Conservation (phyloP, 2,888 invertebrate genomes). For the Myopa testacea region DNA sequence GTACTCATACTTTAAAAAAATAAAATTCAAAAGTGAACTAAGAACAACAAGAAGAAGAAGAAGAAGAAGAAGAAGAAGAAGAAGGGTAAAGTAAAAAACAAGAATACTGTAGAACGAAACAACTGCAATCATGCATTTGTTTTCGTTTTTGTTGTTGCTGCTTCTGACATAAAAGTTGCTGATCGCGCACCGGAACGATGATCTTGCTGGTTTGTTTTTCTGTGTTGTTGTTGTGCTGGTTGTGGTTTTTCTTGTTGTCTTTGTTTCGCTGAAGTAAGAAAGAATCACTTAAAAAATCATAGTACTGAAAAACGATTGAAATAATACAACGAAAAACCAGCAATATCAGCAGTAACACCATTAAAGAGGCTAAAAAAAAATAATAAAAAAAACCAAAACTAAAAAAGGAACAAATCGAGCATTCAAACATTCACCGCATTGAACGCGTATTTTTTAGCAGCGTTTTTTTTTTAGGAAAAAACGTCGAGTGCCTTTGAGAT, state of each 20-base stretch:
- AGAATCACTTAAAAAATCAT: not conserved
- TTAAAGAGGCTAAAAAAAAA: not conserved
- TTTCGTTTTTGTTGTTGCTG: no score
- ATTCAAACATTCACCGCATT: slow-evolving; percentile 17
- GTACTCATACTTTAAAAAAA: not conserved
- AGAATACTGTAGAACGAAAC: no score
- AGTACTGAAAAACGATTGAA: not conserved
- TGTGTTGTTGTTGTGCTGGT: not conserved
- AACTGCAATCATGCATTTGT: no score
- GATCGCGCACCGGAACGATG: slow-evolving; percentile 19
- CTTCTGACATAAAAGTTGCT: slow-evolving; percentile 23
- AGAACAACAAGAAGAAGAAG: slow-evolving; percentile 14
- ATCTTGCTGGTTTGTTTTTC: not conserved
- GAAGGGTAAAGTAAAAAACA: not conserved
- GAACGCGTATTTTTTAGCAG: slow-evolving; percentile 8
- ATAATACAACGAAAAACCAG: not conserved
- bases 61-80: slow-evolving; percentile 7
- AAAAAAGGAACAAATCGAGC: slow-evolving; percentile 10
- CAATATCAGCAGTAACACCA: not conserved
- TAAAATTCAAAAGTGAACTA: not conserved
- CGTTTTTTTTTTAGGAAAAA: no score
- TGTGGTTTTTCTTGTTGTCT: not conserved
- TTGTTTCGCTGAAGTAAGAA: not conserved
- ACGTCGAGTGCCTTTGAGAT: slow-evolving; percentile 13
- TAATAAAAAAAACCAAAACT: not conserved